phyloP scores from a whole-genome alignment of 2,888 invertebrate genomes.

The Yponomeuta plumbellus region DNA sequence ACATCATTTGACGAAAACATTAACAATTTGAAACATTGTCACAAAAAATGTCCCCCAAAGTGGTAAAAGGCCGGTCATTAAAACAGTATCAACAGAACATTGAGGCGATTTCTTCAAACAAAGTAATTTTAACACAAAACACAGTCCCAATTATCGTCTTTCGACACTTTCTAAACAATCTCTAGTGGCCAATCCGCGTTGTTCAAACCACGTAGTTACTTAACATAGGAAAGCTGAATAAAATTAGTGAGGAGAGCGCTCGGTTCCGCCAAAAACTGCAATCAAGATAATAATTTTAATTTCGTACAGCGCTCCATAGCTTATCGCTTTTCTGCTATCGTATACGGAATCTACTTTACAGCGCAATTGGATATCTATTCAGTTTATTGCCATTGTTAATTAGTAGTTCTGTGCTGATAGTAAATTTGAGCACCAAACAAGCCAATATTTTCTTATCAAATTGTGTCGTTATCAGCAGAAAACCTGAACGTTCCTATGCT shows the following conservation, averaged over 20 bases:
- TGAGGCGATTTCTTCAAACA: neutral
- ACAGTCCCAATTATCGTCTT: neutral
- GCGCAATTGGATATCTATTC: constrained; percentile 8
- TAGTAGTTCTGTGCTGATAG: neutral
- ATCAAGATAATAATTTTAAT: constrained; percentile 68
- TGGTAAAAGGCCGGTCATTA: neutral
- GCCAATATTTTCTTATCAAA: neutral
- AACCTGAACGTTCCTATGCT: neutral
- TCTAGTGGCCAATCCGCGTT: constrained; percentile 15
- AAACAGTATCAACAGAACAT: neutral
- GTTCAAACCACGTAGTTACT: neutral
- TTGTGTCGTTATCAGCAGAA: neutral
- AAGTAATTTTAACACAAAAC: neutral
- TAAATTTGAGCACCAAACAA: neutral
- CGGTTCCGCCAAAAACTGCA: constrained; percentile 42
- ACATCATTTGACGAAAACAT: too few species aligned
- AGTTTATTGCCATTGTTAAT: neutral
- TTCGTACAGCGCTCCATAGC: constrained; percentile 33
- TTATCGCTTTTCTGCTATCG: constrained; percentile 18
- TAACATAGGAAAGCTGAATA: constrained; percentile 15
- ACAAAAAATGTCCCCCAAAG: neutral
- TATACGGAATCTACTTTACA: constrained; percentile 14
- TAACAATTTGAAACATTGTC: too few species aligned
- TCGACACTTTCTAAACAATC: constrained; percentile 1
- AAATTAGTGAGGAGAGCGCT: constrained; percentile 16